Evolutionary conservation across 2,888 invertebrate species (phyloP), one percentile per base, ranked within the genome.

Genomic region (Spisula solida): DNA sequence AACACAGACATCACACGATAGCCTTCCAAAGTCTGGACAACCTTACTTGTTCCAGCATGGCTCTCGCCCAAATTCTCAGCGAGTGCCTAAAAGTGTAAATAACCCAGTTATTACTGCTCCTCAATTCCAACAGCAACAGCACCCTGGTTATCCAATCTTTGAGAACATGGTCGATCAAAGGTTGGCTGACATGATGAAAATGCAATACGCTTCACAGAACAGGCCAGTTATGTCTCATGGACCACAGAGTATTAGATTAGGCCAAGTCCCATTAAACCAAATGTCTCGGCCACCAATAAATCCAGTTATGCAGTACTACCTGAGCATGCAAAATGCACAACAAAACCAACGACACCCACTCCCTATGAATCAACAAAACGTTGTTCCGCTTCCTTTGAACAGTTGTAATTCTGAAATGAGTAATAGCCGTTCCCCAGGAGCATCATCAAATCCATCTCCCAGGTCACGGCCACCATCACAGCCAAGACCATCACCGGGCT

Each of bases 381-480:
- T 41, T 34, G 78, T 41, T 78, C 16, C 47, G 16, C 78, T 25
- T 10, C 60, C 60, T 25, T 66, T 66, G 25, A 66, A 66, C 18
- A 70, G 31, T 31, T 31, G 31, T 31, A 75, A 31, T 75, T 31
- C 75, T 16, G 75, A 75, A 75, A 78, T 87, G 20, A 90, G 81
- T 60, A 87, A 85, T 16, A 78, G 85, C 12, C 34, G 56, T 79
- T 83, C 83, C 1, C 92, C 92, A 25, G 90, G 89, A 6, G 34
- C 90, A n/a, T 86, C 82, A 14, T 86, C 92, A 5, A 92, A 87
- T 47, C 87, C 90, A 25, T 92, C 92, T 12, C 90, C 92, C 25
- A 85, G 90, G 48, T 90, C 92, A 66, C 56, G 88, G 78, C 88
- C 92, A 0, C 91, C 89, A 31, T 89, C 91, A 25, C 81, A 75